Base-by-base conservation (phyloP, 2,888 invertebrate genomes). In the Dioctria rufipes region DNA sequence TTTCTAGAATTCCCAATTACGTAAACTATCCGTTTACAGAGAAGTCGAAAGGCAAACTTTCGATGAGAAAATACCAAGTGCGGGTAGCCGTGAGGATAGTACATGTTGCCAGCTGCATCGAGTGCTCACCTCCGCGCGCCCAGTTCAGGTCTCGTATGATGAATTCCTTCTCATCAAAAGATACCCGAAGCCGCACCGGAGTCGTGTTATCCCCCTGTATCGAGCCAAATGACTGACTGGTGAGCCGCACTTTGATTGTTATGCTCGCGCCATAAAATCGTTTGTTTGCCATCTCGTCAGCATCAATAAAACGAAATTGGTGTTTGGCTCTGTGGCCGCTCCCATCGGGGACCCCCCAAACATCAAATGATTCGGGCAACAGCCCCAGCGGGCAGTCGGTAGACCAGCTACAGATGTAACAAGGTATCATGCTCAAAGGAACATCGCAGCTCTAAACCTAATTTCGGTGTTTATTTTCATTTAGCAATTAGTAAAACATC, bases 1-100 rank as follows among this genome's bases (percentile, higher is more conserved):
- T 75, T 75, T 46, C 60, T 75, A 60, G 75, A 61, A 75, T 75
- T 75, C 75, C 60, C 75, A 75, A 71, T 75, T 75, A 75, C 61
- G 61, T 75, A 75, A 75, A 75, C 75, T 75, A 75, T 75, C 75
- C 75, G 75, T 61, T 61, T 61, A 60, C 60, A 42, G 75, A 60
- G 43, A 75, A 75, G 75, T 75, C 43, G 75, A 75, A 42, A 75
- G 46, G 61, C 58, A 42, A 75, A 75, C 60, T 75, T 75, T 71
- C 71, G 54, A 71, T 71, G 71, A 71, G 71, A 54, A 71, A 71
- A 71, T 71, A 40, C 71, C 71, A 54, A 71, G 54, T 71, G 54
- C 71, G 71, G 71, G 71, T 71, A 43, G 42, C 60, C 5, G 6
- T n/a, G n/a, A 60, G 60, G 5, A 46, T 46, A 5, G 5, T 13